Base-by-base conservation (phyloP, 2,888 invertebrate species). In the Macaria liturata region DNA sequence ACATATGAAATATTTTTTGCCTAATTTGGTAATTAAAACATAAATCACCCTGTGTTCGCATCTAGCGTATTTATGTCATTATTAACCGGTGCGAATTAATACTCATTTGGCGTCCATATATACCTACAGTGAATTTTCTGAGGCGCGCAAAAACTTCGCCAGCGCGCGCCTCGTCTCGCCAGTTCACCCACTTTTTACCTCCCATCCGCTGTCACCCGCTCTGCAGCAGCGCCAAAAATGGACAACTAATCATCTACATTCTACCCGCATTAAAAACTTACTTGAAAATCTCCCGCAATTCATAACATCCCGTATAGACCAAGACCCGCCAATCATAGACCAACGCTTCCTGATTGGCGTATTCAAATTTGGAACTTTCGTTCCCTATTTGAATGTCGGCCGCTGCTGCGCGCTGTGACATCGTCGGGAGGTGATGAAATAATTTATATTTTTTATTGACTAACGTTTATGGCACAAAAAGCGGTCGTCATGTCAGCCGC, bases 41-140 rank as follows among this genome's bases (percentile, higher is more conserved):
- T 31, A 46, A 66, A 64, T 62, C 89, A 82, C 53, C 84, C 88
- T 85, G 76, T 90, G 81, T 75, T 72, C 73, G 82, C 80, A 78
- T 79, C 83, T 84, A 86, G 82, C 76, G 83, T 91, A 91, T 91
- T 91, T 91, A 91, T 91, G 91, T 91, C 91, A 91, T 91, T 91
- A 91, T 91, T 91, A 91, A 88, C 88, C 81, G 82, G 85, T 79
- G 88, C 81, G 87, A 91, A 91, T 91, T 90, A 91, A 91, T 91
- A 86, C 89, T 88, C 89, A 88, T 91, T 90, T 88, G 82, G 83
- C 76, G 84, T 81, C 80, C 86, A 84, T 84, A 88, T 89, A 88
- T 84, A n/a, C n/a, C n/a, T n/a, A 83, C 81, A 82, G 80, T 84
- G 76, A 77, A 82, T 79, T 79, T 79, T 78, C 83, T 78, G 79